Conservation (phyloP, 1,140 invertebrate species). For the Physella acuta region DNA sequence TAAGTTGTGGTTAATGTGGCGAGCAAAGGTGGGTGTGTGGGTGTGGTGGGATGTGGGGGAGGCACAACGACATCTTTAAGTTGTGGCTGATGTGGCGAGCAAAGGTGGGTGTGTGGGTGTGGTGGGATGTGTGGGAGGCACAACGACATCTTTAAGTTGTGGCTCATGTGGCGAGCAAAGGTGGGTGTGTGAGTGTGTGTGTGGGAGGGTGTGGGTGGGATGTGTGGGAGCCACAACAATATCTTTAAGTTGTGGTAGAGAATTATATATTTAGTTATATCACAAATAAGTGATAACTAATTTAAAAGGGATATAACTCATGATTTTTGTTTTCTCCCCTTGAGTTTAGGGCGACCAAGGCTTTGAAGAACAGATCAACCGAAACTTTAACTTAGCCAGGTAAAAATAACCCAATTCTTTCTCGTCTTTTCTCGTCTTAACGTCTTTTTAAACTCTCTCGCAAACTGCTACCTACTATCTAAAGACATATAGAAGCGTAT, state of each 20-base stretch:
- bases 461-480: too few species aligned
- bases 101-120: conserved; percentile 40
- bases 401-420: too few species aligned
- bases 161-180: conserved; percentile 85
- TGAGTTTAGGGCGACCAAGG: conserved; percentile 55
- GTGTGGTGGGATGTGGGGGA: conserved; percentile 73
- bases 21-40: conserved; percentile 59
- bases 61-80: conserved; percentile 99
- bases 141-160: conserved; percentile 99
- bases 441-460: too few species aligned
- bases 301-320: too few species aligned
- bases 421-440: too few species aligned
- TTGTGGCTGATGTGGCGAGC: conserved; percentile 93
- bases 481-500: too few species aligned
- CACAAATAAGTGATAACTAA: too few species aligned
- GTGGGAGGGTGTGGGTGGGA: background rate
- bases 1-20: conserved; percentile 98
- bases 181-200: conserved; percentile 29
- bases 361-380: conserved; percentile 55
- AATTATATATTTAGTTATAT: too few species aligned
- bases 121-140: conserved; percentile 84
- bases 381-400: conserved; percentile 50
- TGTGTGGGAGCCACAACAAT: background rate
- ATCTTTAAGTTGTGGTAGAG: background rate
- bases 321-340: too few species aligned